Conservation (phyloP, 2,888 invertebrate species). For the Orchestes rusci region DNA sequence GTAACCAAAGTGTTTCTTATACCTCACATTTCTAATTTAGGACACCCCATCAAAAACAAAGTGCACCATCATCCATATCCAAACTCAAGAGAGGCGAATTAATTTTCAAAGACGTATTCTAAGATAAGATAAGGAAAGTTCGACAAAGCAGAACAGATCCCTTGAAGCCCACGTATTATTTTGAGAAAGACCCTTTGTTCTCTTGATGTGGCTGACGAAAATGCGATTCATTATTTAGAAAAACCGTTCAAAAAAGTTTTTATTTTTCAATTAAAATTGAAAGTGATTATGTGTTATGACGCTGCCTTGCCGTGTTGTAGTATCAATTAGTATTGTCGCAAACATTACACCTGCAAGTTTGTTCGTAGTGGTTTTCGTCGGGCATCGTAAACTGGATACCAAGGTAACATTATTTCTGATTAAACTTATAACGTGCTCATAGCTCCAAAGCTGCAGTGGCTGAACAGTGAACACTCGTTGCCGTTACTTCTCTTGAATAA, state of each 20-base stretch:
- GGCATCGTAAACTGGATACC: conserved; percentile 7
- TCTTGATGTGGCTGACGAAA: conserved; percentile 6
- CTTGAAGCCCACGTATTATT: conserved; percentile 9
- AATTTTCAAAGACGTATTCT: conserved; percentile 9
- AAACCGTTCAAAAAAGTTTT: too few species aligned
- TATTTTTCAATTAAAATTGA: too few species aligned
- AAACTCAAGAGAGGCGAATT: too few species aligned
- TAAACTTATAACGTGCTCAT: conserved; percentile 22
- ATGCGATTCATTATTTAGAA: conserved; percentile 5
- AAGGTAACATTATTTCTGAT: conserved; percentile 17
- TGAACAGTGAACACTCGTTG: conserved; percentile 12
- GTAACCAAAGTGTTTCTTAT: too few species aligned
- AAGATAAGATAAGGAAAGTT: conserved; percentile 10
- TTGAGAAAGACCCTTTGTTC: conserved; percentile 6
- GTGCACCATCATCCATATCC: too few species aligned
- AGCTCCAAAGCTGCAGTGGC: conserved; percentile 9
- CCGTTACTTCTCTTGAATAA: conserved; percentile 19
- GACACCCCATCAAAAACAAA: too few species aligned
- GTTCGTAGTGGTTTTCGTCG: conserved; percentile 10
- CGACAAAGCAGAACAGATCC: conserved; percentile 9
- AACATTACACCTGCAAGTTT: too few species aligned
- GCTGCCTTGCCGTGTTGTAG: too few species aligned
- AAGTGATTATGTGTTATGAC: too few species aligned
- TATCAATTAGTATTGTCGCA: too few species aligned
- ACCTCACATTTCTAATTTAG: too few species aligned